A percentile compares a stretch with the other conserved stretches of the same genome.
Conservation (phyloP, 1,140 invertebrate species). For the Rhopalosiphum maidis region DNA sequence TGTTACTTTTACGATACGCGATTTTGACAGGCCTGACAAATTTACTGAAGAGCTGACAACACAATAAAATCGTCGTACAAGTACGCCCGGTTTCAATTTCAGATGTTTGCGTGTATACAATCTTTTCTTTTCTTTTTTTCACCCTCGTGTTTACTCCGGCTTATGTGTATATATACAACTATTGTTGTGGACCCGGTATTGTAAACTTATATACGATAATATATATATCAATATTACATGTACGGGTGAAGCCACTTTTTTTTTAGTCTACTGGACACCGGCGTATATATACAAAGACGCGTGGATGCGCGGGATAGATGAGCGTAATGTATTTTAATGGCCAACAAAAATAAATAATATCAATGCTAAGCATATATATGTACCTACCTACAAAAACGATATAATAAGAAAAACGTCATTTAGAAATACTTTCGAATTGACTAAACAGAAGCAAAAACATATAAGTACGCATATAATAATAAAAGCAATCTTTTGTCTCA, state of each 20-base stretch:
- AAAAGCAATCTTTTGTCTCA: not conserved
- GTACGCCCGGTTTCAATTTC: conserved; percentile 38
- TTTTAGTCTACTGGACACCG: conserved; percentile 42
- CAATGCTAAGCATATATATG: not conserved
- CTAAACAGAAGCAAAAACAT: not conserved
- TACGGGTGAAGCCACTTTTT: conserved; percentile 34
- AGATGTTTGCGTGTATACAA: not conserved
- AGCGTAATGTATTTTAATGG: not conserved
- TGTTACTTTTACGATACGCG: conserved; percentile 27
- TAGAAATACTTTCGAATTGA: not conserved
- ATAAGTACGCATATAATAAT: not conserved
- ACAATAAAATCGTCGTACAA: conserved; percentile 40
- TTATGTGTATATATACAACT: not conserved
- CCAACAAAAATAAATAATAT: not conserved
- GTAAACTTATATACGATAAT: not conserved
- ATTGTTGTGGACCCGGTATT: conserved; percentile 38
- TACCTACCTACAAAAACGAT: not conserved
- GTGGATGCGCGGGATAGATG: not conserved
- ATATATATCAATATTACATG: not conserved
- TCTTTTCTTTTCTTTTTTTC: not conserved
- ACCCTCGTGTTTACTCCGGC: conserved; percentile 8
- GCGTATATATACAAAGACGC: not conserved
- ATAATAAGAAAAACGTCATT: not conserved
- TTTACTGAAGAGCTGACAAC: conserved; percentile 54
- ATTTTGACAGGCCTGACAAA: conserved; percentile 54